Evolutionary conservation across 2,888 invertebrate genomes (phyloP).

Genomic region (Nasonovia ribisnigri): DNA sequence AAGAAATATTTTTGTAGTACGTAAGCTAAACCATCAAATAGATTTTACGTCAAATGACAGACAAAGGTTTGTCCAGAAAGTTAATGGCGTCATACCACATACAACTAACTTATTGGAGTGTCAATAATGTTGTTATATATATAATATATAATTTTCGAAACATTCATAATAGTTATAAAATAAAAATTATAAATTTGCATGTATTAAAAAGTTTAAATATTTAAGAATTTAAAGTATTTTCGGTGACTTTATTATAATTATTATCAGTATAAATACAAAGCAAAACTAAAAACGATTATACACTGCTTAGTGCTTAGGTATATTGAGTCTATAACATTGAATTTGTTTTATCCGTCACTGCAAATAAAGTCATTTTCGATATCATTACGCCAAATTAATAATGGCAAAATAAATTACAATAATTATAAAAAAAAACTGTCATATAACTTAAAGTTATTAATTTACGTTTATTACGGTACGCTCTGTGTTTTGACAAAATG

Average conservation of each 20-base stretch:
- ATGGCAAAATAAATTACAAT: constrained; percentile 7
- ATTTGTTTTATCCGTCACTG: neutral
- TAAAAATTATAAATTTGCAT: neutral
- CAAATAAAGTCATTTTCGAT: neutral
- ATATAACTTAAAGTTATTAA: neutral
- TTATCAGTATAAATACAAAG: neutral
- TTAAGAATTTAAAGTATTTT: neutral
- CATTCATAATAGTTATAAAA: neutral
- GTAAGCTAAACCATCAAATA: neutral
- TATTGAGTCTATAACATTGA: neutral
- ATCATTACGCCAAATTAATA: neutral
- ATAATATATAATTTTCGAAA: neutral
- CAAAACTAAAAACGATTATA: neutral
- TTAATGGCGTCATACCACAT: too few relatives aligned
- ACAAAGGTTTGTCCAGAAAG: too few relatives aligned
- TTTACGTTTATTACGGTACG: neutral
- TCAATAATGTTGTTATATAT: neutral
- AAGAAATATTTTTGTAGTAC: neutral
- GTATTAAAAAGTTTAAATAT: neutral
- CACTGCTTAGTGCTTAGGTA: neutral
- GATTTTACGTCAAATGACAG: neutral
- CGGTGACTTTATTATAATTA: neutral
- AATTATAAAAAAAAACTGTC: neutral
- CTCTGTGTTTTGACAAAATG: neutral
- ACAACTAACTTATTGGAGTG: too few relatives aligned